phyloP scores from a whole-genome alignment of 2,888 invertebrate genomes.

The Torymus auratus region DNA sequence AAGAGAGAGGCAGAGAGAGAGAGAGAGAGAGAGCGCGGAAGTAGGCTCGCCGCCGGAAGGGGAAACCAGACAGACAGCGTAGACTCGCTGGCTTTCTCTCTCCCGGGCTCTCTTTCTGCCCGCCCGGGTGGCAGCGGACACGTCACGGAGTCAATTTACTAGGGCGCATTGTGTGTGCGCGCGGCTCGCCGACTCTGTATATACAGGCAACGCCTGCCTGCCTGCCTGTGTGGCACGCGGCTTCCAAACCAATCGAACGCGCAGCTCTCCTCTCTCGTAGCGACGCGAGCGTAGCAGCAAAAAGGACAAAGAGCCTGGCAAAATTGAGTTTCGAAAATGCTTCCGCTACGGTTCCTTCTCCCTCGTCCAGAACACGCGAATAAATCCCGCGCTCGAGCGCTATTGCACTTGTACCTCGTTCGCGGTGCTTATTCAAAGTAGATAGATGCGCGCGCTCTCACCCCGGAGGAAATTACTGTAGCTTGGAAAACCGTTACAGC shows the following conservation, averaged over 20 bases:
- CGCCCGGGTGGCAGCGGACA: constrained; percentile 39
- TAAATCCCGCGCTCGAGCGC: no score
- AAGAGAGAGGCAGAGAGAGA: neutral
- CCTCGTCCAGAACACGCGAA: neutral
- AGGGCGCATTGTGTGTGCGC: constrained; percentile 43
- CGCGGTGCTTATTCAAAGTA: no score
- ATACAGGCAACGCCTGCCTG: no score
- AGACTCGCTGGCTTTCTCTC: constrained; percentile 38
- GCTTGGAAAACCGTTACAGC: no score
- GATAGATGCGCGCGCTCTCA: no score
- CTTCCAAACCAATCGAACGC: constrained; percentile 41
- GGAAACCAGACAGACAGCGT: constrained; percentile 62
- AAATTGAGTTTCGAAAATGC: constrained; percentile 51
- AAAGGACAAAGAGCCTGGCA: constrained; percentile 48
- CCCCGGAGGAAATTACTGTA: no score
- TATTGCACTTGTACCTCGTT: no score
- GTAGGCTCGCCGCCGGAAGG: constrained; percentile 63
- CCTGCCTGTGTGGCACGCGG: neutral
- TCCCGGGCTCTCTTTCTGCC: constrained; percentile 20
- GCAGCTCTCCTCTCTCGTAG: neutral
- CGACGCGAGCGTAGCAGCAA: constrained; percentile 12
- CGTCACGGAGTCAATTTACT: constrained; percentile 63
- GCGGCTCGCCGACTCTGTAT: neutral
- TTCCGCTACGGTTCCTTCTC: neutral
- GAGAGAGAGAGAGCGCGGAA: constrained; percentile 55